phyloP scores from a whole-genome alignment of 2,888 invertebrate species.

The Lasioglossum vierecki region DNA sequence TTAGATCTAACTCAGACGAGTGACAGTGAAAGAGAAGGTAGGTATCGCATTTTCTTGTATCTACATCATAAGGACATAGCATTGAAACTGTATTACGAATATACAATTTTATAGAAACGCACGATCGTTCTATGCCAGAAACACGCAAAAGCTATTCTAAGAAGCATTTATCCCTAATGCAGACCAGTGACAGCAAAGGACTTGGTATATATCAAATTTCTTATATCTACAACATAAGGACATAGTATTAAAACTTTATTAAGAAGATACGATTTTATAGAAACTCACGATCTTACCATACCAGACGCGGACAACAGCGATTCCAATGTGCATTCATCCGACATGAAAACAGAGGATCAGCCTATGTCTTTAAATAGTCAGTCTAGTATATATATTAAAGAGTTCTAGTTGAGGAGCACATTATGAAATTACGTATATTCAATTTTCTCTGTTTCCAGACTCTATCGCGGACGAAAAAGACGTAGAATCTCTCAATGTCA shows the following conservation, averaged over 20 bases:
- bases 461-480: neutral
- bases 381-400: neutral
- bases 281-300: neutral
- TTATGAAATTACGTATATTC: neutral
- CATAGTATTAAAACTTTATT: neutral
- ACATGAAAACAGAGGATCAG: neutral
- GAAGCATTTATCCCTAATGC: no score
- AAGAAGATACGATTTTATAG: neutral
- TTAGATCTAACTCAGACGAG: no score
- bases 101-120: neutral
- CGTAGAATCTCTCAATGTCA: constrained; percentile 21
- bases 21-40: neutral
- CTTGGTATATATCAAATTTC: neutral
- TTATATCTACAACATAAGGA: neutral
- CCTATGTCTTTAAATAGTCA: neutral
- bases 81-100: neutral
- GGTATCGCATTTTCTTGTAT: neutral
- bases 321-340: neutral
- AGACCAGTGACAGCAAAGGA: neutral
- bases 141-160: neutral
- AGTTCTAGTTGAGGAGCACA: neutral
- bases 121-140: neutral
- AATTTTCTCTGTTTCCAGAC: constrained; percentile 24
- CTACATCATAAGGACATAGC: neutral
- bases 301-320: neutral